A percentile compares a stretch with the other conserved stretches of the same genome.
phyloP scores from a whole-genome alignment of 2,888 invertebrate genomes.

The Drosophila nigricruria region DNA sequence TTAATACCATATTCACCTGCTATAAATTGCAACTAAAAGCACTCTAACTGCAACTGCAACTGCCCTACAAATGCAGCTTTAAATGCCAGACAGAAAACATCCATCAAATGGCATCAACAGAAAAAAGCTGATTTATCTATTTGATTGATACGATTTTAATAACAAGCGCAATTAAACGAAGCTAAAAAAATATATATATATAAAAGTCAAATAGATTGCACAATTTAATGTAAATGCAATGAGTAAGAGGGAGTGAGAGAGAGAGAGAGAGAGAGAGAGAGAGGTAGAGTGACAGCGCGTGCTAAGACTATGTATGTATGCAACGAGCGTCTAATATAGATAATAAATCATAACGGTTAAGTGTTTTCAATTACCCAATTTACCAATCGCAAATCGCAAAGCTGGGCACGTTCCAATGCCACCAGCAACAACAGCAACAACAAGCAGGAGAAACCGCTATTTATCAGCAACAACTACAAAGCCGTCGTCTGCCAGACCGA shows the following conservation, averaged over 20 bases:
- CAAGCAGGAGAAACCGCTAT: slow-evolving; percentile 64
- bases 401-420: slow-evolving; percentile 70
- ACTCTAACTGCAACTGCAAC: neutral
- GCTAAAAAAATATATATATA: neutral
- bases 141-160: slow-evolving; percentile 69
- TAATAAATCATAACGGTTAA: slow-evolving; percentile 76
- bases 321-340: slow-evolving; percentile 41
- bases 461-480: slow-evolving; percentile 57
- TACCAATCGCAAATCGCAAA: slow-evolving; percentile 78
- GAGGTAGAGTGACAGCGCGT: neutral
- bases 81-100: slow-evolving; percentile 22
- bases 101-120: slow-evolving; percentile 28
- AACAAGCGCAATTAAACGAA: slow-evolving; percentile 18
- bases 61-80: neutral
- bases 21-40: neutral
- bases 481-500: slow-evolving; percentile 22
- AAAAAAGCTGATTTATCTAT: slow-evolving; percentile 11
- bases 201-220: slow-evolving; percentile 22
- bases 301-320: slow-evolving; percentile 14
- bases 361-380: slow-evolving; percentile 81
- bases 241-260: neutral
- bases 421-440: slow-evolving; percentile 19
- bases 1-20: neutral
- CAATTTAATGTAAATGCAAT: slow-evolving; percentile 20
- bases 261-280: neutral